Percentiles rank a stretch among this genome's conserved stretches.
These are phyloP conservation scores for Cladopsammia gracilis DNA, from an alignment of 64 coral and sea anemone genomes.

Conservation along the genomic window DNA sequence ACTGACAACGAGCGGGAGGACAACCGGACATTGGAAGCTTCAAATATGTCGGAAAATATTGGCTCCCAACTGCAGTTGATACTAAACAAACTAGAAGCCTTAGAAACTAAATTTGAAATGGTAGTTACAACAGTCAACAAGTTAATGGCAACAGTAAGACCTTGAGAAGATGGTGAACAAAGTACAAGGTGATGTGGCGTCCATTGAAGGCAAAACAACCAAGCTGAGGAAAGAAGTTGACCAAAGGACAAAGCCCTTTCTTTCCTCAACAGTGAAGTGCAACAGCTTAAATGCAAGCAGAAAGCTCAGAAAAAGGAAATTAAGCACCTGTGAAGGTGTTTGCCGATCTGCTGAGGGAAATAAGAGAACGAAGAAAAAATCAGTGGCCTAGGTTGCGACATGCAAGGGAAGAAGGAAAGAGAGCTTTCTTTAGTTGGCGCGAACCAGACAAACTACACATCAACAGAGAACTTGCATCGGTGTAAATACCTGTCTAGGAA, in stretches of 20 bases:
- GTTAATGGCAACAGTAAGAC: not conserved
- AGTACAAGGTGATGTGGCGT: not conserved
- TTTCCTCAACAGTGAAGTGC: not conserved
- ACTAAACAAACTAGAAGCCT: not conserved
- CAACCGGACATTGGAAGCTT: not conserved
- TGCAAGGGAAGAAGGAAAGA: not conserved
- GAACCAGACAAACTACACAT: not conserved
- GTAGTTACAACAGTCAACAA: not conserved
- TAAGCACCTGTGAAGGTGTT: not conserved
- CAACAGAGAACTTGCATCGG: not conserved
- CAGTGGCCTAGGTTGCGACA: not conserved
- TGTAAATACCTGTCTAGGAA: too few species aligned
- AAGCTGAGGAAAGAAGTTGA: not conserved
- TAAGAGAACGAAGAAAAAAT: not conserved
- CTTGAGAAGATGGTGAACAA: not conserved
- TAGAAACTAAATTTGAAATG: not conserved
- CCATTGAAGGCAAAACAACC: not conserved
- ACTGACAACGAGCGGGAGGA: not conserved
- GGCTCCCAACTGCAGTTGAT: not conserved
- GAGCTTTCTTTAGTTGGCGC: not conserved
- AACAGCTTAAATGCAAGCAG: not conserved
- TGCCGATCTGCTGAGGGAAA: not conserved
- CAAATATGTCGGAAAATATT: not conserved
- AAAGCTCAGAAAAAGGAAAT: not conserved
- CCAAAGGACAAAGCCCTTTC: not conserved